Base-by-base conservation (phyloP, 2,888 invertebrate genomes). In the Cosmopolites sordidus region DNA sequence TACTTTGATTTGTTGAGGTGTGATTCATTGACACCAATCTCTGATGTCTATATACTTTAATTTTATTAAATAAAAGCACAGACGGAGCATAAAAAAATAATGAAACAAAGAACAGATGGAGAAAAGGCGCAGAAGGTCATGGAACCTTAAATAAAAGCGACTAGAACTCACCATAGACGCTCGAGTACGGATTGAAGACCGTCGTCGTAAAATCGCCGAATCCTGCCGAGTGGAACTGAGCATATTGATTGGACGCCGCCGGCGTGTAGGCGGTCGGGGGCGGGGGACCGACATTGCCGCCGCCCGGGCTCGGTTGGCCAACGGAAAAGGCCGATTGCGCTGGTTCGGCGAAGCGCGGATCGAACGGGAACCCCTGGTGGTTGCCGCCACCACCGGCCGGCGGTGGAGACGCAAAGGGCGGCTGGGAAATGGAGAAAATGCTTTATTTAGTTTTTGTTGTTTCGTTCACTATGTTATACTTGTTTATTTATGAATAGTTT, bases 181-280 rank as follows among this genome's bases (percentile, higher is more conserved):
- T 68, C 50, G 75, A 73, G 67, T 80, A 81, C 1, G 78, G 73
- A 61, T 72, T 73, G 61, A 71, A 73, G 59, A 77, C 77, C 54
- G 77, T 78, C 60, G 45, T 29, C 12, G 51, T 29, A 42, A 11
- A 11, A 12, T 33, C 12, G 33, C 33, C 33, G 33, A 33, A 12
- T 33, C 33, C 33, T 33, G 29, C 50, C 46, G 57, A 55, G 56
- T 68, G 68, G 59, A 69, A 67, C 52, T 69, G 62, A 12, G n/a
- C 61, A 66, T 72, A 72, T 64, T 72, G 73, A 62, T 62, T 60
- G 58, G 67, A 58, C 43, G 65, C 58, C 14, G 64, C 44, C 48
- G 64, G 60, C 15, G 38, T 6, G 60, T 66, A 68, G 41, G 64
- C 48, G 38, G 43, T 30, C 53, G 64, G 59, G 56, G 60, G 56